Conservation (phyloP, 2,888 invertebrate genomes). For the Melieria crassipennis region DNA sequence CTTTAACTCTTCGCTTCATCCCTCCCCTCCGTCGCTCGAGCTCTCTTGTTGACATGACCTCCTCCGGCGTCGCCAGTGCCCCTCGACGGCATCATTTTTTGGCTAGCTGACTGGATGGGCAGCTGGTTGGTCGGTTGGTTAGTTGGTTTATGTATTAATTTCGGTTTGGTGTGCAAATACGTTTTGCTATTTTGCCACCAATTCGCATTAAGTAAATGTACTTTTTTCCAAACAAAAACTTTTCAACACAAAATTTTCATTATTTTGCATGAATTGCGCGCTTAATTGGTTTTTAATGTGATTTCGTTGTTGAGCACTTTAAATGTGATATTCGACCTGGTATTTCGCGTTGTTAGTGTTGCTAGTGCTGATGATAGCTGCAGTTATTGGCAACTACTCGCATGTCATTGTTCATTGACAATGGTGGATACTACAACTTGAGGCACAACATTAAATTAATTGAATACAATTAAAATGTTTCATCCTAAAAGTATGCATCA, state of each 20-base stretch:
- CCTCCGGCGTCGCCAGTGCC: constrained; percentile 10
- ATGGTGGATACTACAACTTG: too few relatives aligned
- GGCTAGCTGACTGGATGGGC: constrained; percentile 28
- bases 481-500: too few relatives aligned
- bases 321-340: too few relatives aligned
- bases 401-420: too few relatives aligned
- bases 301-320: constrained; percentile 6
- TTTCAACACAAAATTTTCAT: constrained; percentile 23
- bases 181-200: constrained; percentile 48
- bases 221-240: constrained; percentile 39
- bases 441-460: too few relatives aligned
- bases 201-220: constrained; percentile 54
- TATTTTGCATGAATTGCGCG: constrained; percentile 32
- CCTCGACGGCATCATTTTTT: constrained; percentile 28
- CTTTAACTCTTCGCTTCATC: neutral
- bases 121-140: constrained; percentile 23
- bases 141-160: constrained; percentile 58
- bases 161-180: constrained; percentile 60
- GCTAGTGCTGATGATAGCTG: too few relatives aligned
- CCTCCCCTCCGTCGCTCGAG: constrained; percentile 2
- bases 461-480: too few relatives aligned
- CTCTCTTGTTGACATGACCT: neutral
- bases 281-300: constrained; percentile 34
- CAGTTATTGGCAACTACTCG: too few relatives aligned
- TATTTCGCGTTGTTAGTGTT: too few relatives aligned